Evolutionary conservation across 2,113 vertebrate species (phyloP).

Genomic region (Tichodroma muraria): DNA sequence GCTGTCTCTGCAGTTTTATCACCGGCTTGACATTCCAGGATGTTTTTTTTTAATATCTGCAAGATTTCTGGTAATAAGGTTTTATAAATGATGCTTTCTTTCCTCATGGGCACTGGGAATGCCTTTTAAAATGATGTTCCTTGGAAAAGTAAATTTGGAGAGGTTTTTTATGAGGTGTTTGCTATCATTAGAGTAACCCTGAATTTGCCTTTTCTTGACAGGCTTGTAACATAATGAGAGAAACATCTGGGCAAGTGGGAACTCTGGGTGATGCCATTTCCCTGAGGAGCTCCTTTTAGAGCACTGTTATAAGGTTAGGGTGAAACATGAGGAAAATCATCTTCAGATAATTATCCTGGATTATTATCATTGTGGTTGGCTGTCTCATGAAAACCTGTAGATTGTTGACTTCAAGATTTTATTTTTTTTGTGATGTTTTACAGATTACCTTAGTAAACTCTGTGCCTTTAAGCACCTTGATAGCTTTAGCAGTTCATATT

Average conservation of each 20-base stretch:
- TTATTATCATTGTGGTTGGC: neutral
- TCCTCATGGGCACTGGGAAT: slow-evolving; percentile 42
- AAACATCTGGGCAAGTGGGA: slow-evolving; percentile 71
- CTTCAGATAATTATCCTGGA: neutral
- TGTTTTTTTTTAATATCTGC: neutral
- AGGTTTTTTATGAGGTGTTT: slow-evolving; percentile 71
- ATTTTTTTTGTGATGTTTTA: neutral
- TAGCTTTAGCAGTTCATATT: slow-evolving; percentile 60
- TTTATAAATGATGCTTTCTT: slow-evolving; percentile 62
- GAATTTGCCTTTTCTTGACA: slow-evolving; percentile 63
- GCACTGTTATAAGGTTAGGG: neutral
- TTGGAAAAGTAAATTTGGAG: slow-evolving; percentile 69
- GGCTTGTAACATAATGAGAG: slow-evolving; percentile 63
- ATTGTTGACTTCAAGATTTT: neutral
- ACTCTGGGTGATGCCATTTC: slow-evolving; percentile 58
- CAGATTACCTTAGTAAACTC: neutral
- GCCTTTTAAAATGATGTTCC: slow-evolving; percentile 60
- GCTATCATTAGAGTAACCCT: slow-evolving; percentile 72
- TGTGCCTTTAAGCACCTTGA: slow-evolving; percentile 24
- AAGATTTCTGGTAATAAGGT: slow-evolving; percentile 57
- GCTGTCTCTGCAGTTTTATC: neutral
- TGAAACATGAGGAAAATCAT: slow-evolving; percentile 5
- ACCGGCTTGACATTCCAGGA: neutral
- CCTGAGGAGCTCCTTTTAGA: slow-evolving; percentile 22
- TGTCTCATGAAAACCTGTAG: neutral